A percentile compares a stretch with the other conserved stretches of the same genome.
Conservation (phyloP, 2,113 vertebrate genomes). For the Hemiprocne comata region DNA sequence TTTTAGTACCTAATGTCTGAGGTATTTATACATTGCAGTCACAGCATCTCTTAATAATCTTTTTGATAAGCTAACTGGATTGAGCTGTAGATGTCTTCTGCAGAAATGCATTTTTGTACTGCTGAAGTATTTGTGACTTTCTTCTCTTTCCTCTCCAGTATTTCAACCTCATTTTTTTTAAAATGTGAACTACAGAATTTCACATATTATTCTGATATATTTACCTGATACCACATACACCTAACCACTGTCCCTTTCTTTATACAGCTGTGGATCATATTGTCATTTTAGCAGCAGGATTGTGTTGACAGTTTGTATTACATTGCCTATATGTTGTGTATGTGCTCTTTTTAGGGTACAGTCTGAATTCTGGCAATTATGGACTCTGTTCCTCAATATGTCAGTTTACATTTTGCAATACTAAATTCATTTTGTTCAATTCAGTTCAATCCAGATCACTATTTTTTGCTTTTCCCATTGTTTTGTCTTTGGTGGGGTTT, state of each 20-base stretch:
- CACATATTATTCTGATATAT: not conserved
- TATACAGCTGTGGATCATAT: not conserved
- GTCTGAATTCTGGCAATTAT: not conserved
- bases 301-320: not conserved
- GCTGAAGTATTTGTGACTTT: not conserved
- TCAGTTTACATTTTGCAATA: not conserved
- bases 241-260: not conserved
- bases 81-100: not conserved
- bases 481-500: not conserved
- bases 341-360: not conserved
- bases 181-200: not conserved
- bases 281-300: not conserved
- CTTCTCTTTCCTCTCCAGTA: not conserved
- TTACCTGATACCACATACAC: not conserved
- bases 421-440: not conserved
- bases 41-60: not conserved
- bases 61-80: not conserved
- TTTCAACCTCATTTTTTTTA: not conserved
- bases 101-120: not conserved
- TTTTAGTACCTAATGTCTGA: not conserved
- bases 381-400: not conserved
- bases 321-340: not conserved
- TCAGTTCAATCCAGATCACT: not conserved
- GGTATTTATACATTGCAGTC: not conserved
- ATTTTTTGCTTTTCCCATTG: not conserved